Evolutionary conservation across 2,113 vertebrate species (phyloP).

Genomic region (Oryzias celebensis): DNA sequence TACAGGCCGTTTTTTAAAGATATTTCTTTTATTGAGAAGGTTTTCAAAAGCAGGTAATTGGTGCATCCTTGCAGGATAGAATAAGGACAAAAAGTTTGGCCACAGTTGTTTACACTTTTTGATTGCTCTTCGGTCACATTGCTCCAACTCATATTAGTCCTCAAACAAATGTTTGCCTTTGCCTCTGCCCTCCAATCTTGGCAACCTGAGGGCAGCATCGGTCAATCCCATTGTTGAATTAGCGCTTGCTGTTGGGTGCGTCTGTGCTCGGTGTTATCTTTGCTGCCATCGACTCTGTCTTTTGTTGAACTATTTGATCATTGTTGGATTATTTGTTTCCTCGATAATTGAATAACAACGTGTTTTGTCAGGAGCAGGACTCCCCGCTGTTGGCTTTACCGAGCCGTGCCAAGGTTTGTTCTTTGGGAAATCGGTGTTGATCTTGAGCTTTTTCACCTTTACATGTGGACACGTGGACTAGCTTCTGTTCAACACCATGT

Average conservation of each 20-base stretch:
- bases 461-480: constrained; percentile 14
- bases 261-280: constrained; percentile 51
- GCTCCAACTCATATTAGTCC: constrained; percentile 31
- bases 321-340: constrained; percentile 58
- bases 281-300: constrained; percentile 40
- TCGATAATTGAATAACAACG: constrained; percentile 52
- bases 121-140: constrained; percentile 38
- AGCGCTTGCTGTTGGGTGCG: constrained; percentile 26
- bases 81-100: constrained; percentile 1
- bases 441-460: constrained; percentile 21
- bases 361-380: constrained; percentile 51
- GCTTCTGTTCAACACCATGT: not conserved
- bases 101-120: constrained; percentile 40
- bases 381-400: constrained; percentile 11
- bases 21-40: constrained; percentile 4
- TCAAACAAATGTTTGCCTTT: constrained; percentile 42
- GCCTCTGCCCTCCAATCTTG: not conserved
- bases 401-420: constrained; percentile 18
- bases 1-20: constrained; percentile 6
- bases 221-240: constrained; percentile 50
- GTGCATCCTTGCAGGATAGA: too few species aligned
- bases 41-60: too few species aligned
- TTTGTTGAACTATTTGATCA: constrained; percentile 56
- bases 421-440: constrained; percentile 17
- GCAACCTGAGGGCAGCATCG: constrained; percentile 21